Evolutionary conservation across 2,888 invertebrate species (phyloP), one percentile per base, ranked within the genome.

Genomic region (Agriopis marginaria): DNA sequence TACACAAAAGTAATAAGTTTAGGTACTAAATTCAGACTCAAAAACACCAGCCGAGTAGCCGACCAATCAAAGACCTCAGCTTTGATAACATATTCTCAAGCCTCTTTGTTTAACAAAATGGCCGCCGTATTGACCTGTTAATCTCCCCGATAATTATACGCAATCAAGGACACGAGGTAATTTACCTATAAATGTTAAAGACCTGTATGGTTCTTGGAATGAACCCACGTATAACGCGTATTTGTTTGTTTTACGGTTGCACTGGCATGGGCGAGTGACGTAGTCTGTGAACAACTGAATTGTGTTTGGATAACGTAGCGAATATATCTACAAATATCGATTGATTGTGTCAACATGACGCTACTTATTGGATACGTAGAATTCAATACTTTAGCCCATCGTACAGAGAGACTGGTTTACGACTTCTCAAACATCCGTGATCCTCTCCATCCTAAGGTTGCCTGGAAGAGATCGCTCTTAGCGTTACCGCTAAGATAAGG

Each of bases 121-220:
- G 51, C 54, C 63, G 53, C n/a, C 54, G 42, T 44, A 53, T 17
- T 63, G 63, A 44, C 53, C 44, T 63, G 53, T 63, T 54, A 63
- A 63, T 63, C 53, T 40, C 23, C 58, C 32, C 58, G 58, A 58
- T 54, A 40, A 50, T 61, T 61, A 59, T 45, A 61, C 50, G 56
- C 50, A 17, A 32, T 45, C 67, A 67, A 67, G 62, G 56, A 62
- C 67, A 62, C 56, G 55, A 67, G 61, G 66, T 56, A 62, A 62
- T 56, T 62, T 61, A 54, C 66, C 61, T 56, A 53, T 42, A 58
- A 45, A 63, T 68, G 67, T 63, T 63, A 63, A 68, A 67, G 67
- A 67, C 67, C 67, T 66, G 61, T 42, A 7, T 32, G 32, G 4
- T 68, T 63, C 67, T 63, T 51, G 50, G 62, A 63, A 58, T 14